These are phyloP conservation scores for Phyto melanocephala DNA, from an alignment of 2,888 invertebrate species.

Conservation along the genomic window DNA sequence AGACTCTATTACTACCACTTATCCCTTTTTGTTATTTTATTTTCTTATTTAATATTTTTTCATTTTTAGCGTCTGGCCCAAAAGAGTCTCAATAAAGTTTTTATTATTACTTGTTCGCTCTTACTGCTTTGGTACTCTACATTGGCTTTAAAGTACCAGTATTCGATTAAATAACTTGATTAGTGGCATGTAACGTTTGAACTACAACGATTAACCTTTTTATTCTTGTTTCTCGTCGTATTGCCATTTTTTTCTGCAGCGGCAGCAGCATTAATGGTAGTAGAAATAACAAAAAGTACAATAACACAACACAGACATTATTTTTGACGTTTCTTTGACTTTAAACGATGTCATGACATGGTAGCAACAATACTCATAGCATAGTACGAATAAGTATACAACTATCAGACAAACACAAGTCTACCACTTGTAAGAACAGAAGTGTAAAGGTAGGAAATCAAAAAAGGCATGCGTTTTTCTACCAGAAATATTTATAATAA, in stretches of 20 bases:
- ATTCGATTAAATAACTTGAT: conserved; percentile 59
- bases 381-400: background rate
- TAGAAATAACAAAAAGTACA: conserved; percentile 15
- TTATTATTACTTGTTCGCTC: conserved; percentile 31
- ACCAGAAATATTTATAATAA: no score
- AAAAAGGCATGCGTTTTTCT: background rate
- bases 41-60: background rate
- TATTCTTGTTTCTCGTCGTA: conserved; percentile 26
- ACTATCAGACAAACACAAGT: background rate
- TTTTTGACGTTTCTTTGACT: conserved; percentile 47
- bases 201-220: conserved; percentile 62
- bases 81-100: conserved; percentile 44
- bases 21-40: background rate
- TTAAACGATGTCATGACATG: conserved; percentile 61
- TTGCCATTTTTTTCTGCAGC: conserved; percentile 1
- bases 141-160: conserved; percentile 24
- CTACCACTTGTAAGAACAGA: background rate
- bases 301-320: conserved; percentile 43
- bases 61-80: background rate
- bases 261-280: background rate
- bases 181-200: conserved; percentile 60
- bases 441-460: background rate
- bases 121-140: conserved; percentile 26
- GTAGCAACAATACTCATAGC: conserved; percentile 30
- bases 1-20: background rate